Base-by-base conservation (phyloP, 1,140 invertebrate species). In the Marisa cornuarietis region DNA sequence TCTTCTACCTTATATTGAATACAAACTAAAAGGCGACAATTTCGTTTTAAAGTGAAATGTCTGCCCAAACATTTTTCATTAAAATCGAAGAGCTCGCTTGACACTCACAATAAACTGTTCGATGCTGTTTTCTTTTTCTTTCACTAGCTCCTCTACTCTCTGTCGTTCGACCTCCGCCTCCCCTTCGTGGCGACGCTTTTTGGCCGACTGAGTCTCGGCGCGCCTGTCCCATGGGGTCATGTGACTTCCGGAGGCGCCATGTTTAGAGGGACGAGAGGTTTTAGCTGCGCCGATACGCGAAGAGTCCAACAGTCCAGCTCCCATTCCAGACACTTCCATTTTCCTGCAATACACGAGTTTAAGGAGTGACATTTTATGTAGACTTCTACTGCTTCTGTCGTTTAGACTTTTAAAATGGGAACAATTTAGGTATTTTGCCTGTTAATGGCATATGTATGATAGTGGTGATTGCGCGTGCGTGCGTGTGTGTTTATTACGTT, bases 141-240 rank as follows among this genome's bases (percentile, higher is more conserved):
- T 85, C 54, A 81, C 79, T 16, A 88, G 74, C 63, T 88, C 88
- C 58, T 91, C 87, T 14, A 85, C 66, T 24, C 82, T 62, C 65
- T 83, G 80, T 51, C 79, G 81, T 79, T 89, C 89, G 52, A 80
- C 68, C 42, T 88, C 88, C 42, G 81, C 20, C 76, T 88, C 87
- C 49, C 69, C 72, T 51, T 90, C 85, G 18, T 84, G 79, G 13
- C 90, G 80, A 49, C 80, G 79, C 26, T 83, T 74, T 26, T 84
- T 83, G 8, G 87, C 87, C 1, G 85, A 84, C 10, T 77, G 52
- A 58, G 85, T 85, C 69, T 90, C 88, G 6, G 86, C 82, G 42
- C 88, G 78, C 75, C 85, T 81, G 58, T 90, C 88, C 90, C 89
- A 90, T 1, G 88, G 87, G 9, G 87, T 88, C 86, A 91, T 87